Conservation (phyloP, 2,888 invertebrate species). For the Lacanobia wlatinum region DNA sequence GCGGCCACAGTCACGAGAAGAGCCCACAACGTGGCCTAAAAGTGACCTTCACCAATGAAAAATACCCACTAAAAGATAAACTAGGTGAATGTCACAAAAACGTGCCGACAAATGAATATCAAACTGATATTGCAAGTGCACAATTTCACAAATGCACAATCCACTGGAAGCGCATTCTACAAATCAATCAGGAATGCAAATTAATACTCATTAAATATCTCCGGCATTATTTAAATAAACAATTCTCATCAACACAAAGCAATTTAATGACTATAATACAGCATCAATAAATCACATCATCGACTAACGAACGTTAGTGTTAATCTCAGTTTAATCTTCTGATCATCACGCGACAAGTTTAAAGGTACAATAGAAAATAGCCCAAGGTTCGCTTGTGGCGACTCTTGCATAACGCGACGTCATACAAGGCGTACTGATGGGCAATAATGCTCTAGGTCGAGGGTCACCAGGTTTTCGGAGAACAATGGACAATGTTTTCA, state of each 20-base stretch:
- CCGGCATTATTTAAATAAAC: constrained; percentile 11
- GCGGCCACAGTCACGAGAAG: neutral
- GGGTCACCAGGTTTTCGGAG: constrained; percentile 61
- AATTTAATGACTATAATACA: constrained; percentile 43
- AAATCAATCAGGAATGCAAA: constrained; percentile 29
- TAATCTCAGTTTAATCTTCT: constrained; percentile 60
- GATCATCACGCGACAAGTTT: constrained; percentile 72
- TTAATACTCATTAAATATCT: constrained; percentile 8
- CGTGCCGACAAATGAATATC: too few relatives aligned
- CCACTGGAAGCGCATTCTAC: neutral
- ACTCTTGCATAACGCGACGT: constrained; percentile 82
- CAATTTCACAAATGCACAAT: neutral
- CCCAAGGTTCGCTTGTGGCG: constrained; percentile 81
- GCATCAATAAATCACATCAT: constrained; percentile 51
- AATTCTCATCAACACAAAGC: constrained; percentile 33
- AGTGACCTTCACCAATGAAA: neutral
- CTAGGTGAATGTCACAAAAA: too few relatives aligned
- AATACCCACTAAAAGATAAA: too few relatives aligned
- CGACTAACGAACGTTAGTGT: constrained; percentile 55
- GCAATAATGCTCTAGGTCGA: constrained; percentile 67
- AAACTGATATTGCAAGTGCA: neutral
- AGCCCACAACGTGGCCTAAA: neutral
- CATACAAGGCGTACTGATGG: constrained; percentile 83
- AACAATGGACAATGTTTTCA: constrained; percentile 55
- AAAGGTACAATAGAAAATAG: constrained; percentile 86